phyloP scores from a whole-genome alignment of 2,888 invertebrate genomes.

The Sesamia inferens region DNA sequence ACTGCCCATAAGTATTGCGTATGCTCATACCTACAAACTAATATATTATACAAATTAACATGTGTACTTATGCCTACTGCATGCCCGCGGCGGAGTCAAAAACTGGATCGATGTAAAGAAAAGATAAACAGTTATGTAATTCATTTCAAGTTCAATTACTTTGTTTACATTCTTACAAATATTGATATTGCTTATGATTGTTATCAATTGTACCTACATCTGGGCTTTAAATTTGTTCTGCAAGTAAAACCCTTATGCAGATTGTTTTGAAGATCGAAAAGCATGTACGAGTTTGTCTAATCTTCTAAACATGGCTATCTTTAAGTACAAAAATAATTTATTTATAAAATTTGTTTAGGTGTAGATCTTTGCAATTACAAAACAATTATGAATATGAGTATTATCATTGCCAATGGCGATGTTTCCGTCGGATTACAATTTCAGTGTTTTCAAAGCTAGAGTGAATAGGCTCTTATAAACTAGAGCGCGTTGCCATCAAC shows the following conservation, averaged over 20 bases:
- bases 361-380: too few species aligned
- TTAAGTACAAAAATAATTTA: too few species aligned
- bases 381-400: too few species aligned
- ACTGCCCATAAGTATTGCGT: slow-evolving; percentile 63
- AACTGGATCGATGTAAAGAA: slow-evolving; percentile 61
- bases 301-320: background rate
- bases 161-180: slow-evolving; percentile 48
- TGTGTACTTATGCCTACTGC: slow-evolving; percentile 54
- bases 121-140: slow-evolving; percentile 53
- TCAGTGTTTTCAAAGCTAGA: too few species aligned
- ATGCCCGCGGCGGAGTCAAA: slow-evolving; percentile 63
- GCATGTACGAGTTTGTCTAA: too few species aligned
- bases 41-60: slow-evolving; percentile 50
- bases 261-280: background rate
- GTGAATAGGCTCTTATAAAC: too few species aligned
- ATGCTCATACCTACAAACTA: slow-evolving; percentile 54
- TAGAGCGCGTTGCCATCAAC: too few species aligned
- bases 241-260: background rate
- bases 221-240: background rate
- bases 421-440: too few species aligned
- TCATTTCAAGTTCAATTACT: slow-evolving; percentile 59
- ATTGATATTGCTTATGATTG: slow-evolving; percentile 10
- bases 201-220: slow-evolving; percentile 2
- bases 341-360: too few species aligned
- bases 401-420: too few species aligned